Conservation (phyloP, 2,113 vertebrate species). For the Parus major region DNA sequence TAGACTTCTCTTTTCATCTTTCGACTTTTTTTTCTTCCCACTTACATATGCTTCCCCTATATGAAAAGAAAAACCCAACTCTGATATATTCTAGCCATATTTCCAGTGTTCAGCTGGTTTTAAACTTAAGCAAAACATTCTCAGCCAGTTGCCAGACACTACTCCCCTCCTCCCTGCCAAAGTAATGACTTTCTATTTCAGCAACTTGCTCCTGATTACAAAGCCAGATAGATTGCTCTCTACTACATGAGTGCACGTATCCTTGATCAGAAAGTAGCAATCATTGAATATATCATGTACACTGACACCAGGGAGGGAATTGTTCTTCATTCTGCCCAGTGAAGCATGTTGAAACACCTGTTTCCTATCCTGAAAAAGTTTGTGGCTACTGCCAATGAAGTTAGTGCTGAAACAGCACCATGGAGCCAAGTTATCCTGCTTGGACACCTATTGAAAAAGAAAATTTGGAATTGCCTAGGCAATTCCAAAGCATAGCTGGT, state of each 20-base stretch:
- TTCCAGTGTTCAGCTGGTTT: not conserved
- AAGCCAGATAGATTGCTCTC: slow-evolving; percentile 28
- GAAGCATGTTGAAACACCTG: slow-evolving; percentile 51
- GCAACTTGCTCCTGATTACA: not conserved
- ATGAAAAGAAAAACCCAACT: not conserved
- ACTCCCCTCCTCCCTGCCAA: not conserved
- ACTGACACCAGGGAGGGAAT: not conserved
- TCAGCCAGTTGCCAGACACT: not conserved
- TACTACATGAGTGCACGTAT: not conserved
- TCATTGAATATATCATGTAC: slow-evolving; percentile 42
- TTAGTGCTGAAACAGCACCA: slow-evolving; percentile 14
- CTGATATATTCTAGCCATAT: not conserved
- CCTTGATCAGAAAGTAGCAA: slow-evolving; percentile 30
- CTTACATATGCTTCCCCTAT: not conserved
- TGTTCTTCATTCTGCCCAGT: slow-evolving; percentile 15
- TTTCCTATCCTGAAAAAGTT: not conserved
- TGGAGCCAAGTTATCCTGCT: not conserved
- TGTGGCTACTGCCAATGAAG: not conserved
- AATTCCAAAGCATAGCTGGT: not conserved
- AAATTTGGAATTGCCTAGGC: not conserved
- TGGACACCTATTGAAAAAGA: not conserved
- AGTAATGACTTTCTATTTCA: slow-evolving; percentile 29
- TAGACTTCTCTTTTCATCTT: not conserved
- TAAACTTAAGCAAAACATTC: not conserved
- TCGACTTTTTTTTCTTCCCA: not conserved